phyloP scores from a whole-genome alignment of 1,140 invertebrate genomes.

The Portunus trituberculatus region DNA sequence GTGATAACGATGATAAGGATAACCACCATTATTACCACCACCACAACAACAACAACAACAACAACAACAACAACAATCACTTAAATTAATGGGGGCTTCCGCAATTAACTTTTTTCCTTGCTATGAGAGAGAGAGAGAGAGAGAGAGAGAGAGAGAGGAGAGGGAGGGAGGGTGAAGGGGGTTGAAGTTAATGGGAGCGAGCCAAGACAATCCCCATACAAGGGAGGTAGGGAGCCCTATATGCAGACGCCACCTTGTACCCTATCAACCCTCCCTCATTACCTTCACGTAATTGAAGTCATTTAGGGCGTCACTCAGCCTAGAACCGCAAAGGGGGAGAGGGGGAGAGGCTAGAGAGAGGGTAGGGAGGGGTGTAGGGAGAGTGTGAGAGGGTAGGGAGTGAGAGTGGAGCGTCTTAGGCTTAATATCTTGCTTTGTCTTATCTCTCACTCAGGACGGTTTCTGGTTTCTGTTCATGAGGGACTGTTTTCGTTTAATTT shows the following conservation, averaged over 20 bases:
- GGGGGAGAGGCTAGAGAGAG: neutral
- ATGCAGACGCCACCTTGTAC: neutral
- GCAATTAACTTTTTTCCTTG: neutral
- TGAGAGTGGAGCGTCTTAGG: neutral
- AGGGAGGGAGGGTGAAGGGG: too few species aligned
- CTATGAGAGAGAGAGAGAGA: neutral
- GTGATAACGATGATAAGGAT: neutral
- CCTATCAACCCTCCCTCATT: conserved; percentile 9
- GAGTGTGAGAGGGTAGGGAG: neutral
- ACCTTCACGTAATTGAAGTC: neutral
- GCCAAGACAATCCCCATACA: neutral
- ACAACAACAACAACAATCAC: neutral
- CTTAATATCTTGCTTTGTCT: neutral
- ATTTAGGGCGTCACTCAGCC: conserved; percentile 1
- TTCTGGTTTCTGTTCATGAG: neutral
- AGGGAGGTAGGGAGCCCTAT: neutral
- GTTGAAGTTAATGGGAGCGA: neutral
- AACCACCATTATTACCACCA: neutral
- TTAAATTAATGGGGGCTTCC: neutral
- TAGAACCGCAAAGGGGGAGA: neutral
- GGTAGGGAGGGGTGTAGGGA: neutral
- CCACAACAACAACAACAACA: neutral
- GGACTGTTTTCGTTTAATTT: neutral
- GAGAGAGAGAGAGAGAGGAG: too few species aligned
- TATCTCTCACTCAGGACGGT: neutral